Base-by-base conservation (phyloP, 1,140 invertebrate species). In the Drosophila tani region DNA sequence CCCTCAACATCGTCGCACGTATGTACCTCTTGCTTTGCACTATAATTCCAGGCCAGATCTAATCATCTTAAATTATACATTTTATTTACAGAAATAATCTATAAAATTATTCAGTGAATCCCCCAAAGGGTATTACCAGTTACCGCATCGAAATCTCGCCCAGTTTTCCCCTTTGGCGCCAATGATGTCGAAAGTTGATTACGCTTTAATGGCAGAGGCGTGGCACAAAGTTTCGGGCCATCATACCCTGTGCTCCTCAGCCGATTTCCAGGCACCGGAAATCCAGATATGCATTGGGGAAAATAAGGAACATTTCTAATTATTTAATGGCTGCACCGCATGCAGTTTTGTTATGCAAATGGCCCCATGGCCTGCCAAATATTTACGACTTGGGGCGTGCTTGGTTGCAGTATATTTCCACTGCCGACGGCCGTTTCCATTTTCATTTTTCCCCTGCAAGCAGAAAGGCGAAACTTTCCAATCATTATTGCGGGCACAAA, bases 271-370 rank as follows among this genome's bases (percentile, higher is more conserved):
- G 32, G 55, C 58, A 35, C 32, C 50, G 45, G 53, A 40, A 40
- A 56, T 56, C 35, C 46, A 55, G 41, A 68, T 60, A 63, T 83
- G 59, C 51, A 17, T 32, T 50, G 47, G 41, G 43, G 46, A 43
- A 57, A 29, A 29, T 29, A 78, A 80, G 57, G 67, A 57, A 86
- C 84, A 83, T 90, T 90, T 90, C 85, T 90, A 90, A 90, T 90
- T 90, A 91, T 90, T 91, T 90, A 90, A 90, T 90, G 85, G 82
- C 86, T 60, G 71, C 85, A 65, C 70, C 64, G 75, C 85, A 90
- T 90, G 85, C 85, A 90, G 85, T 90, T 90, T 82, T 90, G 85
- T 91, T 90, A 90, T 90, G 86, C 77, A 90, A 90, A 90, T 90
- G 85, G 78, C 75, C 78, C 49, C 60, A 45, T 82, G 50, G 46